Conservation (phyloP, 2,888 invertebrate genomes). For the Epinotia ramella region DNA sequence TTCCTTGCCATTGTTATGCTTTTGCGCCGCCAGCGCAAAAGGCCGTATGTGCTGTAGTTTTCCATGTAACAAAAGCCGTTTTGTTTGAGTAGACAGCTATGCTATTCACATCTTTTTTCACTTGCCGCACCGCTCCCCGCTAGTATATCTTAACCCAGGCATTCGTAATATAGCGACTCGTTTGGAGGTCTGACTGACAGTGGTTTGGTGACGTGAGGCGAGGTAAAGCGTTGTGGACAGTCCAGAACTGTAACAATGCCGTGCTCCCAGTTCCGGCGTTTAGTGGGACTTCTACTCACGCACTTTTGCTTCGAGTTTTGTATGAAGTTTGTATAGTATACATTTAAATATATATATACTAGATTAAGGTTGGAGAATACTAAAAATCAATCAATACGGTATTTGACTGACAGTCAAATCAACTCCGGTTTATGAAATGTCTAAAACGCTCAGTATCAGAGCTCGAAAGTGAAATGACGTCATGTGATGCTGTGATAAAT, state of each 20-base stretch:
- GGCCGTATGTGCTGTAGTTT: not conserved
- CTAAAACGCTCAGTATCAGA: no score
- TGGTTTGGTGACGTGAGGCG: not conserved
- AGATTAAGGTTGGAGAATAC: not conserved
- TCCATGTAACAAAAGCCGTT: not conserved
- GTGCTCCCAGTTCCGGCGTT: conserved; percentile 72
- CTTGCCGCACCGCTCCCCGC: not conserved
- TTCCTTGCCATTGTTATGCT: conserved; percentile 66
- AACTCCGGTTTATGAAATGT: no score
- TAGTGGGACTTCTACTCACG: conserved; percentile 65
- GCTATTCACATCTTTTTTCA: not conserved
- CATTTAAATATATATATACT: conserved; percentile 15
- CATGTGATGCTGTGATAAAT: no score
- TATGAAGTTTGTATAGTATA: conserved; percentile 16
- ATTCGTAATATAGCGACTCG: not conserved
- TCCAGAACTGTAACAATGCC: conserved; percentile 63
- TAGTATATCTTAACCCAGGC: not conserved
- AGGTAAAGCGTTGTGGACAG: not conserved
- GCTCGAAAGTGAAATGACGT: no score
- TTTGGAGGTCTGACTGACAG: not conserved
- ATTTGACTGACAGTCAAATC: no score
- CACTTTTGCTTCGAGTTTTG: conserved; percentile 41
- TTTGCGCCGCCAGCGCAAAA: conserved; percentile 26
- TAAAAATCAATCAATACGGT: no score
- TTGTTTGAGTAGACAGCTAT: not conserved